Percentiles rank a stretch among this genome's conserved stretches.
Evolutionary conservation across 2,888 invertebrate species (phyloP).

Genomic region (Cephalotes varians): DNA sequence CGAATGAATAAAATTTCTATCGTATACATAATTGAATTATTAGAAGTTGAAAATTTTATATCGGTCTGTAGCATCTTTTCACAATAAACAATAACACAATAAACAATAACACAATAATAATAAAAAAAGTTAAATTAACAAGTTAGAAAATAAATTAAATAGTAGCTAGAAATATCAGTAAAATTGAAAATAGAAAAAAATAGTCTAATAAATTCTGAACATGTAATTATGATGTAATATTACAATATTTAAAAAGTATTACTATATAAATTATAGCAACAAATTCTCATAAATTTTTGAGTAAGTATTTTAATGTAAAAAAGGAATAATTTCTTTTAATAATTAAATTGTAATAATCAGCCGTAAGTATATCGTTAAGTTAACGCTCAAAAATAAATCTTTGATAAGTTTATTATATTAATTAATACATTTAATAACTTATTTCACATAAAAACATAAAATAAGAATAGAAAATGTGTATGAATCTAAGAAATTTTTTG

Average conservation of each 20-base stretch:
- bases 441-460: neutral
- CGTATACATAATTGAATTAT: neutral
- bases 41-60: neutral
- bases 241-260: neutral
- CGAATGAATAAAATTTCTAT: conserved; percentile 1
- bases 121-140: neutral
- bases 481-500: neutral
- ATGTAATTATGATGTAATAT: neutral
- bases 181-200: neutral
- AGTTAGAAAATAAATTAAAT: neutral
- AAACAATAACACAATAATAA: too few relatives aligned
- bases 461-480: neutral
- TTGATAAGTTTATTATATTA: neutral
- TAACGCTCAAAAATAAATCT: neutral
- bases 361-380: neutral
- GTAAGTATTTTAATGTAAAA: neutral
- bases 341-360: too few relatives aligned
- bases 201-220: neutral
- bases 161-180: neutral
- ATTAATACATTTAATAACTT: conserved; percentile 11
- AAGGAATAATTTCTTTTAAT: neutral
- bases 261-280: neutral
- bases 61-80: neutral
- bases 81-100: neutral
- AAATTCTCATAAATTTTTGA: neutral